Base-by-base conservation (phyloP, 2,797 vertebrate genomes). In the Parauchenoglanis punctatus region DNA sequence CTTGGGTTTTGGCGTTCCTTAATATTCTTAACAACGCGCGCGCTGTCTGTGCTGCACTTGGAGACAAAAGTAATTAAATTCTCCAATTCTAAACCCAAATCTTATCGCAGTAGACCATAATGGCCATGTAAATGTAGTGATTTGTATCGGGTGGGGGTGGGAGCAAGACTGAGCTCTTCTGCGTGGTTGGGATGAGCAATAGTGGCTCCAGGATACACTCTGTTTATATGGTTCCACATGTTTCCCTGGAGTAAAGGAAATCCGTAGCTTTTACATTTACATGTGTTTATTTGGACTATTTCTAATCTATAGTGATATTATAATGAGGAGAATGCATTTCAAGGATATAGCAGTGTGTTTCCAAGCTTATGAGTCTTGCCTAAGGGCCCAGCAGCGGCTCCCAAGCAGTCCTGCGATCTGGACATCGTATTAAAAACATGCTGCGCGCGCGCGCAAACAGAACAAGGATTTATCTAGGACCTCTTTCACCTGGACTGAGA, bases 71-170 rank as follows among this genome's bases (percentile, higher is more conserved):
- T 15, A 58, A 44, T 17, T 17, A 1, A 58, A 40, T 56, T 83
- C 8, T 52, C 81, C 59, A 23, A 93, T 91, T 90, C 86, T 35
- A 76, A 73, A 86, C 88, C 91, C 88, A 68, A 56, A 31, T 89
- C 91, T 87, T 70, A 85, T 91, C 83, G 35, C 18, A 83, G 89
- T 91, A 91, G 89, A 73, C 25, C 83, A 88, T 93, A 91, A 93
- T 94, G 90, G 91, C 88, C 90, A 94, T 95, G 94, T 93, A 94
- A 94, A 94, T 93, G 86, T 85, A 87, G 85, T 89, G 52, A 89
- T 88, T 86, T 83, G 92, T 92, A 93, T 91, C 92, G 80, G 73
- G 73, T 76, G 75, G 80, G 81, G 77, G 61, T 28, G 58, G 31
- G 75, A 17, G n/a, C 40, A n/a, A 46, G 59, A 76, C 82, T 68